phyloP scores from a whole-genome alignment of 2,797 vertebrate genomes.

The Acipenser ruthenus region DNA sequence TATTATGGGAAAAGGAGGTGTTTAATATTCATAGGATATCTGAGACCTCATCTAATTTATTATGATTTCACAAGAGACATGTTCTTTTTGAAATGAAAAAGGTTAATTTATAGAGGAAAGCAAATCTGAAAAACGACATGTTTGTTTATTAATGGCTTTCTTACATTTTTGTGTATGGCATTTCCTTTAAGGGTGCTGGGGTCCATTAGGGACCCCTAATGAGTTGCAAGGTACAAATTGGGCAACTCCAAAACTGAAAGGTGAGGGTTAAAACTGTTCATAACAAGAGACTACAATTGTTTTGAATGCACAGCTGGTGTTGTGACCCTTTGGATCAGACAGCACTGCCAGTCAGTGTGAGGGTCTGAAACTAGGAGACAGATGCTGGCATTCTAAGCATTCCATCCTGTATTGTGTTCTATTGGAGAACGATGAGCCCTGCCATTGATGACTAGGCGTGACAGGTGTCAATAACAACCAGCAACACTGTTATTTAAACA shows the following conservation, averaged over 20 bases:
- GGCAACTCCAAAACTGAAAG: constrained; percentile 1
- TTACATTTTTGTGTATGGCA: background rate
- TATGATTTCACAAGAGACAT: constrained; percentile 20
- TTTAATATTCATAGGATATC: constrained; percentile 19
- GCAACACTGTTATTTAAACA: background rate
- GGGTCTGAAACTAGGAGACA: constrained; percentile 26
- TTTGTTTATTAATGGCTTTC: background rate
- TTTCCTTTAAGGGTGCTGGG: background rate
- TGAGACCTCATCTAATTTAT: constrained; percentile 5
- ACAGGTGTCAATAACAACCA: background rate
- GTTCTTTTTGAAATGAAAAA: constrained; percentile 27
- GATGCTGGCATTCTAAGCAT: constrained; percentile 24
- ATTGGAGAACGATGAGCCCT: background rate
- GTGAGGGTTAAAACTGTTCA: constrained; percentile 9
- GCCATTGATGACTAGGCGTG: background rate
- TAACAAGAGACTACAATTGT: constrained; percentile 1
- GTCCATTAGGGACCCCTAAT: background rate
- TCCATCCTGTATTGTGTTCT: constrained; percentile 3
- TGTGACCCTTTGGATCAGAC: constrained; percentile 14
- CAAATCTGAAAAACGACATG: background rate
- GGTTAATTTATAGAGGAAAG: background rate
- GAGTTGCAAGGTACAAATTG: background rate
- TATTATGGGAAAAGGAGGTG: background rate
- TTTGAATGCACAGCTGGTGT: constrained; percentile 7
- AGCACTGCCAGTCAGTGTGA: constrained; percentile 1